phyloP scores from a whole-genome alignment of 2,888 invertebrate genomes.

The Alloplasta piceator region DNA sequence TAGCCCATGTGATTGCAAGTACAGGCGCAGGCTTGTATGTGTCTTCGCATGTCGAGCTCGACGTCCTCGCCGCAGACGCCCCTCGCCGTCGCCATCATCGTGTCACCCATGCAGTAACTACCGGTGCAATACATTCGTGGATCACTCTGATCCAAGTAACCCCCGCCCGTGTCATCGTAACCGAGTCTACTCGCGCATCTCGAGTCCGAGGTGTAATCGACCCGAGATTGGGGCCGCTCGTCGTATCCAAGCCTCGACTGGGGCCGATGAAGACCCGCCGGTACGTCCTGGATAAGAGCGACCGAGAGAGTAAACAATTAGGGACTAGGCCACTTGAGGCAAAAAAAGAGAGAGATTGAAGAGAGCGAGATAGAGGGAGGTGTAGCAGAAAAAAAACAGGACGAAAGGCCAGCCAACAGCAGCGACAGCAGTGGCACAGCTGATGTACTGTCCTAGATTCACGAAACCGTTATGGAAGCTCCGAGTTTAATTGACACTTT shows the following conservation, averaged over 20 bases:
- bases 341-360: conserved; percentile 13
- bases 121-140: conserved; percentile 82
- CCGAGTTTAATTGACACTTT: conserved; percentile 58
- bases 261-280: conserved; percentile 78
- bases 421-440: conserved; percentile 20
- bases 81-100: conserved; percentile 83
- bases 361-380: too few species aligned
- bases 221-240: conserved; percentile 81
- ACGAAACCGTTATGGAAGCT: conserved; percentile 55
- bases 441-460: conserved; percentile 59
- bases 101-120: conserved; percentile 82
- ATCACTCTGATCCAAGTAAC: conserved; percentile 81
- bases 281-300: conserved; percentile 65
- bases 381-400: conserved; percentile 10
- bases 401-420: conserved; percentile 28
- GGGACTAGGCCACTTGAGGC: conserved; percentile 41
- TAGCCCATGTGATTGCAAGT: conserved; percentile 97
- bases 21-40: conserved; percentile 95
- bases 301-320: conserved; percentile 56
- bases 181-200: conserved; percentile 81
- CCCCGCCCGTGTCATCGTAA: conserved; percentile 81
- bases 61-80: conserved; percentile 86
- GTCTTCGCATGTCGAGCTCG: conserved; percentile 93
- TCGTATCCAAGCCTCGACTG: conserved; percentile 81
- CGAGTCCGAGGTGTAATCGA: conserved; percentile 81